Evolutionary conservation across 2,888 invertebrate genomes (phyloP), one percentile per base, ranked within the genome.

Genomic region (Incurvaria masculella): DNA sequence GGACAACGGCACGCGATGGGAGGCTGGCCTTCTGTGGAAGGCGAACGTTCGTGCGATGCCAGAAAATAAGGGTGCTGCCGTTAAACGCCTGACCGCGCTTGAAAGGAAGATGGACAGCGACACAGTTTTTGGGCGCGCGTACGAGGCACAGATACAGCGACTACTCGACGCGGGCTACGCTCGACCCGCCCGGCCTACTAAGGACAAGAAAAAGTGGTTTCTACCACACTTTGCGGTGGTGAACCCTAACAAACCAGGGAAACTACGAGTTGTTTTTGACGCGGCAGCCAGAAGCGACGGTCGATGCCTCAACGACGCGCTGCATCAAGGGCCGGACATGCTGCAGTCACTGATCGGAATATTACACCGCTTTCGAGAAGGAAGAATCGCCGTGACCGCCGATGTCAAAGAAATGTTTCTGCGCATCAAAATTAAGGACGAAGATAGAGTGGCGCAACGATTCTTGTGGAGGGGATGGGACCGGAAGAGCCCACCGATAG

Each of bases 321-420:
- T 55, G 5, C 42, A 58, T 1, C 20, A 53, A 18, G 65, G 65
- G 1, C 64, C 66, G 1, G 63, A 65, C 33, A 45, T 62, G 2
- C 50, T 64, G 4, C 52, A 55, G 10, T 56, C 61, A 6, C 49
- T 68, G 43, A 38, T 57, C 2, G 60, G 61, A 2, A 55, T 61
- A 0, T n/a, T 62, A 1, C 44, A 61, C 50, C 54, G 58, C 0
- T 62, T 61, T 45, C 46, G 59, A 11, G 54, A 56, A 38, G 44
- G 51, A 2, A 18, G 38, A 16, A 45, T 56, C 10, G 57, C 56
- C 1, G 51, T 62, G 2, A 55, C 47, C 4, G 61, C 53, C 0
- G 63, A 65, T 42, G 58, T 65, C 0, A 51, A 51, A 8, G 59
- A 64, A 42, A 62, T 64, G 61, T 63, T 41, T 45, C 27, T 57